A percentile compares a stretch with the other conserved stretches of the same genome.
phyloP scores from a whole-genome alignment of 2,888 invertebrate genomes.

The Leptogaster cylindrica region DNA sequence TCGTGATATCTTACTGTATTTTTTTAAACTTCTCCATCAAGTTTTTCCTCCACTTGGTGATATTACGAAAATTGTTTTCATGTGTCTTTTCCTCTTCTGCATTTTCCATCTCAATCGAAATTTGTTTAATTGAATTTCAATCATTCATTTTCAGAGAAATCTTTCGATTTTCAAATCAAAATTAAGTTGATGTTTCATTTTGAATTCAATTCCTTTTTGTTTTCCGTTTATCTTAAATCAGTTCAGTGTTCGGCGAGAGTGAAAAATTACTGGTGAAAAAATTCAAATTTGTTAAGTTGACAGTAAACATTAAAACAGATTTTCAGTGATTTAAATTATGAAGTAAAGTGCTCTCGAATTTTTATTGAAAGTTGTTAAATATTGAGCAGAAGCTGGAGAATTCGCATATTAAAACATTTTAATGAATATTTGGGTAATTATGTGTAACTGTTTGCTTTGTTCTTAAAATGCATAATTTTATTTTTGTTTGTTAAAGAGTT shows the following conservation, averaged over 20 bases:
- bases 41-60: background rate
- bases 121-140: background rate
- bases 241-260: too few species aligned
- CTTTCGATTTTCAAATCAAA: slow-evolving; percentile 4
- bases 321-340: too few species aligned
- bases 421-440: slow-evolving; percentile 62
- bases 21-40: background rate
- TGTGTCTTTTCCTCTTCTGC: too few species aligned
- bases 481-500: too few species aligned
- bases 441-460: background rate
- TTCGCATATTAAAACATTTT: slow-evolving; percentile 50
- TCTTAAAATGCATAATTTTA: too few species aligned
- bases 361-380: background rate
- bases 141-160: background rate
- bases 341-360: background rate
- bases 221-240: too few species aligned
- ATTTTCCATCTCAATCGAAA: too few species aligned
- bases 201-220: too few species aligned
- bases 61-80: slow-evolving; percentile 5
- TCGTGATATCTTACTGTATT: slow-evolving; percentile 1
- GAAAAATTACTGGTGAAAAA: too few species aligned
- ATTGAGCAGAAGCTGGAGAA: slow-evolving; percentile 2
- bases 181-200: too few species aligned
- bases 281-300: too few species aligned
- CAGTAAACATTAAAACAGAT: too few species aligned